Percentiles rank a stretch among this genome's conserved stretches.
Evolutionary conservation across 2,888 invertebrate species (phyloP).

Genomic region (Shargacucullia verbasci): DNA sequence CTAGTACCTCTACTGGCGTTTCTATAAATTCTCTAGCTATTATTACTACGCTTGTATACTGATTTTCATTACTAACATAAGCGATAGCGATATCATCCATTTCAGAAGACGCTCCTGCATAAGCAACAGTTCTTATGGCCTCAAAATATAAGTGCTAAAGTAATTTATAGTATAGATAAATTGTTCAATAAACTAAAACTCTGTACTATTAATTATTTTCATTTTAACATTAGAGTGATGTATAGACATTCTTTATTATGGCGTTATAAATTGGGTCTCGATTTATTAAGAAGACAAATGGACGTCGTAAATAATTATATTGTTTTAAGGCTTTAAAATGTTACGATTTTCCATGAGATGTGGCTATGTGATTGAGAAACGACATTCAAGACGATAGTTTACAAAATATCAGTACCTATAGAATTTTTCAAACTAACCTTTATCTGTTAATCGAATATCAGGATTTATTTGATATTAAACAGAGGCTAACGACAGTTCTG

Average conservation of each 20-base stretch:
- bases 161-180: constrained; percentile 59
- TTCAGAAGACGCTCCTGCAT: neutral
- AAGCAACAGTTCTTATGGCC: constrained; percentile 33
- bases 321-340: constrained; percentile 32
- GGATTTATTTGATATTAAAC: no score
- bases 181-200: constrained; percentile 51
- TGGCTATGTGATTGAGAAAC: constrained; percentile 1
- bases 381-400: constrained; percentile 1
- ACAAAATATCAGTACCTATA: neutral
- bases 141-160: constrained; percentile 42
- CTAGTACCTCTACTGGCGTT: no score
- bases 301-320: constrained; percentile 35
- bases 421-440: no score
- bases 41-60: no score
- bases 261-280: constrained; percentile 46
- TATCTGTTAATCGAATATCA: no score
- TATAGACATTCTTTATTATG: constrained; percentile 32
- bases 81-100: no score
- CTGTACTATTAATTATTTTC: constrained; percentile 51
- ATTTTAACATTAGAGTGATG: constrained; percentile 43
- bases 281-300: constrained; percentile 45
- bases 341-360: constrained; percentile 13
- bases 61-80: no score
- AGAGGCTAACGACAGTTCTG: no score
- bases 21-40: no score